Percentiles rank a stretch among this genome's conserved stretches.
These are phyloP conservation scores for Choristoneura fumiferana DNA, from an alignment of 1,140 invertebrate genomes.

Conservation along the genomic window DNA sequence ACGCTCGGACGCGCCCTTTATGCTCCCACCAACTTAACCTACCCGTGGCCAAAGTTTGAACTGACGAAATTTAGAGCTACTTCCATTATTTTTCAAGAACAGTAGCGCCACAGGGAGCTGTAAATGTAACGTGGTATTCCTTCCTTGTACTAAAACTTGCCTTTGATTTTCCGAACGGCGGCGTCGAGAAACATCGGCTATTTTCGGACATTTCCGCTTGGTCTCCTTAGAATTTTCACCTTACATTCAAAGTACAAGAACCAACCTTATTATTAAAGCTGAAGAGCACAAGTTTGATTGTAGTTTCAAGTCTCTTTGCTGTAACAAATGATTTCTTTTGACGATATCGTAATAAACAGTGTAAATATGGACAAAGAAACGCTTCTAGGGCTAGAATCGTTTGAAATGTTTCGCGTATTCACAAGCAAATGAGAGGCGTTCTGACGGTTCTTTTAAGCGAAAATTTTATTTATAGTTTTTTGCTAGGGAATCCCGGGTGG, in stretches of 20 bases:
- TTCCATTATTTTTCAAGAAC: not conserved
- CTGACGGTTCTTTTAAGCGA: not conserved
- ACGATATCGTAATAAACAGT: not conserved
- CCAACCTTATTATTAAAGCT: not conserved
- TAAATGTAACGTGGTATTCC: not conserved
- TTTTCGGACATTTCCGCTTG: conserved; percentile 11
- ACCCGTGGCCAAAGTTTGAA: not conserved
- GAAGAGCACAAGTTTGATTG: not conserved
- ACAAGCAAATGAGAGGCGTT: not conserved
- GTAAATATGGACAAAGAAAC: conserved; percentile 7
- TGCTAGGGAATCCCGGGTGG: conserved; percentile 1
- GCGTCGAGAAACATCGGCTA: conserved; percentile 3
- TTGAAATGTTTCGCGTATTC: not conserved
- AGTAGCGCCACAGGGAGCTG: not conserved
- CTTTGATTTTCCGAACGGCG: conserved; percentile 8
- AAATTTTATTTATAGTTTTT: not conserved
- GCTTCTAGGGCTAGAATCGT: not conserved
- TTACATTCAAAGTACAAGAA: not conserved
- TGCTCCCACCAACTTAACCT: not conserved
- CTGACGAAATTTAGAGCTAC: not conserved
- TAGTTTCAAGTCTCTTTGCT: not conserved
- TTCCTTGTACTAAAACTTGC: no score
- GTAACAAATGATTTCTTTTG: conserved; percentile 17
- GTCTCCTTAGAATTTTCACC: not conserved
- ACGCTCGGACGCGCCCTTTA: not conserved